Conservation (phyloP, 2,888 invertebrate genomes). For the Ochropleura plecta region DNA sequence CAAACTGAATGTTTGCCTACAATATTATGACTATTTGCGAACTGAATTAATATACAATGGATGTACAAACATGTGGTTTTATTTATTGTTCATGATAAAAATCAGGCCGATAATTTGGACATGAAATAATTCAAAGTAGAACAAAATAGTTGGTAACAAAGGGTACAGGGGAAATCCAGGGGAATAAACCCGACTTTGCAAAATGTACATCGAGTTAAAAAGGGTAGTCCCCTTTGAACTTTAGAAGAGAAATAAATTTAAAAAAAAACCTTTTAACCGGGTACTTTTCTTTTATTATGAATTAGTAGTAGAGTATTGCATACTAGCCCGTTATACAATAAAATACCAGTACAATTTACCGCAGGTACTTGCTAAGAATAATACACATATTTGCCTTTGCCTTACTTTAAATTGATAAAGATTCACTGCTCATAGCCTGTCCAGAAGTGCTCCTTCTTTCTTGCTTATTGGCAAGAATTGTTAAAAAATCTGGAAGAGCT, state of each 20-base stretch:
- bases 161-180: too few species aligned
- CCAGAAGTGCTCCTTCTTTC: not conserved
- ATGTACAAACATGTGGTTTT: conserved; percentile 7
- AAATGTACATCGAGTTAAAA: too few species aligned
- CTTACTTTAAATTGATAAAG: not conserved
- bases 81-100: conserved; percentile 5
- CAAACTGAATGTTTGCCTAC: conserved; percentile 1
- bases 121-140: too few species aligned
- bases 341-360: not conserved
- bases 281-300: not conserved
- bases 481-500: too few species aligned
- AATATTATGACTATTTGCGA: not conserved
- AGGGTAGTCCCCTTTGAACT: too few species aligned
- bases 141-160: too few species aligned
- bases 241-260: too few species aligned
- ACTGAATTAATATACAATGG: conserved; percentile 1
- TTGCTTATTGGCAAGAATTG: too few species aligned
- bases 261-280: too few species aligned
- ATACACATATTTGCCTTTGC: not conserved
- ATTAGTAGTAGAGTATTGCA: not conserved
- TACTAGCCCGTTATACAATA: not conserved
- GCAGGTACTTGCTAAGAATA: not conserved
- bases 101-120: not conserved
- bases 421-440: not conserved
- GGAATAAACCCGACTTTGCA: too few species aligned